These are phyloP conservation scores for Xanthorhoe spadicearia DNA, from an alignment of 2,888 invertebrate species.

Conservation along the genomic window DNA sequence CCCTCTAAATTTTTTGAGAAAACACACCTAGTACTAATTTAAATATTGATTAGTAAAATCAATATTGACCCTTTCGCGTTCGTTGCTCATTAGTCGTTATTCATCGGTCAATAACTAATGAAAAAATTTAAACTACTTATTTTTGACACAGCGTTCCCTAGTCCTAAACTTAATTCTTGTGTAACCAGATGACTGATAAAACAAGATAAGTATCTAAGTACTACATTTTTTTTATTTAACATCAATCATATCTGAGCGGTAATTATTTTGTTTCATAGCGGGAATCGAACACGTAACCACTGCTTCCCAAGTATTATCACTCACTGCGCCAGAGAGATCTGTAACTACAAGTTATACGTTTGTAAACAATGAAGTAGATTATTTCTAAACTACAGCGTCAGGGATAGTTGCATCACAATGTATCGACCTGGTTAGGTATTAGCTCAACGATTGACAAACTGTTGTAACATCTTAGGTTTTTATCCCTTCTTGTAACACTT, in stretches of 20 bases:
- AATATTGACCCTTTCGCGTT: slow-evolving; percentile 1
- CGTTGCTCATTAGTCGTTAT: not conserved
- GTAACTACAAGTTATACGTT: not conserved
- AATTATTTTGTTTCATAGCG: no score
- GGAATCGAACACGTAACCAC: no score
- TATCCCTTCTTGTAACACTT: not conserved
- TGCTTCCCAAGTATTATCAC: no score
- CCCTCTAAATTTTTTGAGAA: not conserved
- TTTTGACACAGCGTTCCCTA: no score
- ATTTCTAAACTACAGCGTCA: not conserved
- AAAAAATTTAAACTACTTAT: not conserved
- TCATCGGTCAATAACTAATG: slow-evolving; percentile 4
- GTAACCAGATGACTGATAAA: no score
- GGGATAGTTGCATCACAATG: not conserved
- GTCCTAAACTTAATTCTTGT: no score
- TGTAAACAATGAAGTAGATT: not conserved
- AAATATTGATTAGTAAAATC: not conserved
- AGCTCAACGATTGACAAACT: slow-evolving; percentile 5
- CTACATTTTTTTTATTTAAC: no score
- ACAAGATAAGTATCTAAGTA: no score
- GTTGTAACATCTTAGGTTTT: slow-evolving; percentile 8
- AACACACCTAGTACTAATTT: not conserved
- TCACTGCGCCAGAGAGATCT: no score
- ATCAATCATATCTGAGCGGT: no score
- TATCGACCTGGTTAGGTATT: slow-evolving; percentile 8